Evolutionary conservation across 2,888 invertebrate species (phyloP).

Genomic region (Syrphus vitripennis): DNA sequence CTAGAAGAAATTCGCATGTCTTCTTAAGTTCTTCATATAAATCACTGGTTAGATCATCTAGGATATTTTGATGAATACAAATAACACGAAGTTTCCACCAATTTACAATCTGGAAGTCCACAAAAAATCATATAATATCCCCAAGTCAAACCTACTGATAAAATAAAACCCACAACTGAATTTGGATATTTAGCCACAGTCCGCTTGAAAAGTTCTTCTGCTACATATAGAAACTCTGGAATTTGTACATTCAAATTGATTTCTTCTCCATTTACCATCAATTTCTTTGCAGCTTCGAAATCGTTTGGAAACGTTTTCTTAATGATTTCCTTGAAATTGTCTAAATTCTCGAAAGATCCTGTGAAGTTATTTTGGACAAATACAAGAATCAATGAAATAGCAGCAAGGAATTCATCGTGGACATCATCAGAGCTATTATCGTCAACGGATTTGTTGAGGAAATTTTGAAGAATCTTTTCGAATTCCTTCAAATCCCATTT

Average conservation of each 20-base stretch:
- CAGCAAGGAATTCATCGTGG: constrained; percentile 77
- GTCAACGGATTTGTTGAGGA: background rate
- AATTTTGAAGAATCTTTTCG: constrained; percentile 65
- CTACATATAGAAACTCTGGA: constrained; percentile 81
- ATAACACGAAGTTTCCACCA: constrained; percentile 89
- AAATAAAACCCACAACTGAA: constrained; percentile 59
- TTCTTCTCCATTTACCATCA: constrained; percentile 84
- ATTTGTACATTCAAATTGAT: constrained; percentile 85
- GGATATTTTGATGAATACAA: constrained; percentile 87
- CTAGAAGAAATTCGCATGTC: constrained; percentile 72
- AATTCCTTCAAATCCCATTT: constrained; percentile 74
- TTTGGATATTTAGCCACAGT: constrained; percentile 76
- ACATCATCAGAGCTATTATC: background rate
- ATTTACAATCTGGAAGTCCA: constrained; percentile 72
- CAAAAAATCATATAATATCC: background rate
- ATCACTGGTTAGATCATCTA: constrained; percentile 89
- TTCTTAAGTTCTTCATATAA: constrained; percentile 82
- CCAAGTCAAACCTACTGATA: background rate
- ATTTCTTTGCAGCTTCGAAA: constrained; percentile 71
- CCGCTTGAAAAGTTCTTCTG: constrained; percentile 80
- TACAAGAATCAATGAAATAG: constrained; percentile 85
- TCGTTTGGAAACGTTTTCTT: constrained; percentile 74
- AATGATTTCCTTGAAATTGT: constrained; percentile 81
- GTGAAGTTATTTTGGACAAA: constrained; percentile 93
- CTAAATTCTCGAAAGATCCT: constrained; percentile 84